Evolutionary conservation across 2,113 vertebrate genomes (phyloP).

Genomic region (Elephantulus edwardii): DNA sequence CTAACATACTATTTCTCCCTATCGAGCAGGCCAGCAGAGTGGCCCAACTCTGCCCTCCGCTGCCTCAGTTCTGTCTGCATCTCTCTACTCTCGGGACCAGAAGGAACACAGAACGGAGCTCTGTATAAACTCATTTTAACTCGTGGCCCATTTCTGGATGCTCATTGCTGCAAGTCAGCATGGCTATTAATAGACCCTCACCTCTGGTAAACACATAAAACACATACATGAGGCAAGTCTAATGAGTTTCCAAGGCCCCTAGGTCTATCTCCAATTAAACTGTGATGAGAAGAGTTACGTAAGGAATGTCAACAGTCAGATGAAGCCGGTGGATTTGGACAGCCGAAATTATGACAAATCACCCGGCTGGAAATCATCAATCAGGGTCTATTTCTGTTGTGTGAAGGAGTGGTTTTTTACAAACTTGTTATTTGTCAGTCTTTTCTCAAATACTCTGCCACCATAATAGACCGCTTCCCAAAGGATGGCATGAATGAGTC

Average conservation of each 20-base stretch:
- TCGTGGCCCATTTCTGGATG: background rate
- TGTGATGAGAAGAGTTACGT: conserved; percentile 6
- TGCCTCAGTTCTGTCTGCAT: background rate
- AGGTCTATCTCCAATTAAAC: conserved; percentile 58
- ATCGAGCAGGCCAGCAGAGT: background rate
- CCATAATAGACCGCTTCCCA: conserved; percentile 17
- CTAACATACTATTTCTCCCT: background rate
- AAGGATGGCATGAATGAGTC: conserved; percentile 2
- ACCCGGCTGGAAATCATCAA: background rate
- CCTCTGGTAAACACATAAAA: conserved; percentile 24
- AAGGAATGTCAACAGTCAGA: conserved; percentile 53
- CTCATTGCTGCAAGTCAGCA: background rate
- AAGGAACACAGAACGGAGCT: background rate
- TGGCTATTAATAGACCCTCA: conserved; percentile 53
- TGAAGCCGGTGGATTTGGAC: conserved; percentile 5
- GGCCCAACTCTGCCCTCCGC: background rate
- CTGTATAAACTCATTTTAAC: background rate
- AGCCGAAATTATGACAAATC: conserved; percentile 48
- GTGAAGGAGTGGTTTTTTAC: conserved; percentile 13
- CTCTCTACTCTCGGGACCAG: background rate
- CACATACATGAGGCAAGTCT: conserved; percentile 38
- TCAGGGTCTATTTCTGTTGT: background rate
- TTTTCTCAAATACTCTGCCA: background rate
- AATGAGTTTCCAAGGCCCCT: conserved; percentile 61
- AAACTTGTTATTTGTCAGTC: background rate